phyloP scores from a whole-genome alignment of 2,113 vertebrate genomes.

The Oceanites oceanicus region DNA sequence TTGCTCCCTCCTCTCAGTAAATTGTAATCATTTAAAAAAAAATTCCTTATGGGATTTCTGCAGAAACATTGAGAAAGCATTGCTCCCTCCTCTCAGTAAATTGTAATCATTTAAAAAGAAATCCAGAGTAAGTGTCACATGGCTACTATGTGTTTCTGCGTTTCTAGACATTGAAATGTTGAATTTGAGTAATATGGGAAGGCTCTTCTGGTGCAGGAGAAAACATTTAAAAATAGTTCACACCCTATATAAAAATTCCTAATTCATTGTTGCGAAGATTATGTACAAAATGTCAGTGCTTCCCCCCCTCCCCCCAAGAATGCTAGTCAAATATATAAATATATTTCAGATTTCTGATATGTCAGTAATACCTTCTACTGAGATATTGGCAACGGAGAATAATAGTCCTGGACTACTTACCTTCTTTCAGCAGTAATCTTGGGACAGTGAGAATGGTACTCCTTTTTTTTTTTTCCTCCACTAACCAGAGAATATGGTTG shows the following conservation, averaged over 20 bases:
- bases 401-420: neutral
- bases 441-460: neutral
- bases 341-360: neutral
- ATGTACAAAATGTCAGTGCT: neutral
- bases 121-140: neutral
- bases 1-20: neutral
- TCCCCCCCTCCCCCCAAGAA: neutral
- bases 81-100: neutral
- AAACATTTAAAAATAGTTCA: neutral
- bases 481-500: neutral
- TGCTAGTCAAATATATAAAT: neutral
- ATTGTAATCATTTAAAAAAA: neutral
- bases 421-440: neutral
- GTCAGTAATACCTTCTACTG: neutral
- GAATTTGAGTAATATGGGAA: neutral
- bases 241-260: neutral
- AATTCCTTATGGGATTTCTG: neutral
- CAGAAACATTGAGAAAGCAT: neutral
- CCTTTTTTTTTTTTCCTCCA: neutral
- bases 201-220: neutral
- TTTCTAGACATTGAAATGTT: neutral
- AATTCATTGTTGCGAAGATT: neutral
- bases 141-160: neutral
- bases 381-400: neutral
- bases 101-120: neutral